Evolutionary conservation across 2,797 vertebrate genomes (phyloP), one percentile per base, ranked within the genome.

Genomic region (Characodon lateralis): DNA sequence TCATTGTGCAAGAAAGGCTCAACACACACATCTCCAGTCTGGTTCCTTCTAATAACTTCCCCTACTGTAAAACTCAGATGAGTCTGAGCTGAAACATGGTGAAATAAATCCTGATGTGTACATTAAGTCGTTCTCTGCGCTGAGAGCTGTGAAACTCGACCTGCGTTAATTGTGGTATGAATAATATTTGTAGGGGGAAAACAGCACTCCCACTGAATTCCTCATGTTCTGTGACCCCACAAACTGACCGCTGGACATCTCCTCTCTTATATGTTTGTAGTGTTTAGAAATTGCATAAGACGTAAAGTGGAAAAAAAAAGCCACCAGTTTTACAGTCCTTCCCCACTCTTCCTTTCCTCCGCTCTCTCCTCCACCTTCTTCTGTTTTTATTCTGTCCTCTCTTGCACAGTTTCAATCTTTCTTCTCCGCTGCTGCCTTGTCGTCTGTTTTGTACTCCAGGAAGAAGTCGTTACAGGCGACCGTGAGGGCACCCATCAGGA

Each of bases 381-480:
- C 50, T 55, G 50, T 68, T 73, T 78, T 50, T 14, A 39, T 20
- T 41, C 14, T n/a, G 6, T 46, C 31, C 20, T 77, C 53, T 56
- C 77, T 73, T 79, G 73, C 79, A 74, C 78, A 26, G 72, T 41
- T 77, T 92, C 87, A 85, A 76, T 90, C 85, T 73, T 83, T 86
- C 83, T 2, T 88, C 96, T 95, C 95, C 61, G 96, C 89, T 74
- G 95, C 95, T 69, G 97, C 95, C 93, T 98, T 98, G n/a, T 96
- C 90, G 0, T 98, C 98, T 0, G 96, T 92, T 87, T 99, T 94
- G 78, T 78, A 91, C 80, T 96, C 95, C 70, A 95, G 86, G 80
- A 88, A 98, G 97, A 96, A 99, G 97, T 94, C 97, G 85, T 92
- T 98, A 96, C 95, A 99, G 96, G 95, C 98, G 92, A 99, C 98